Conservation (phyloP, 2,888 invertebrate genomes). For the Drosophila kuntzei region DNA sequence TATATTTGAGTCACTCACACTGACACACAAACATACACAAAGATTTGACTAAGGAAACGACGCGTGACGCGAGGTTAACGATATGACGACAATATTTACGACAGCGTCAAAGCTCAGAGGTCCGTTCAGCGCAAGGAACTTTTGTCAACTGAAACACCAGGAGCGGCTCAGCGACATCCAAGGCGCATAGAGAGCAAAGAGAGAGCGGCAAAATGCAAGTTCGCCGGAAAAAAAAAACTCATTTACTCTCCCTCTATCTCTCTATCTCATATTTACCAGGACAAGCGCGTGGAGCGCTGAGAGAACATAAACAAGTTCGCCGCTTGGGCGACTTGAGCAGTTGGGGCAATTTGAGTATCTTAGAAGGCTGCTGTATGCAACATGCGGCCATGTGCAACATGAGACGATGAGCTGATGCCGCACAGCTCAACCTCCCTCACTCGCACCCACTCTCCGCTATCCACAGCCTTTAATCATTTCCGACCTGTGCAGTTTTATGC, state of each 20-base stretch:
- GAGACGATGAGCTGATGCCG: slow-evolving; percentile 56
- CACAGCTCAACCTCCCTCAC: slow-evolving; percentile 3
- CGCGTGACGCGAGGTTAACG: slow-evolving; percentile 59
- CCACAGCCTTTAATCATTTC: slow-evolving; percentile 65
- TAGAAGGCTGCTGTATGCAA: slow-evolving; percentile 61
- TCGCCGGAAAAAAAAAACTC: slow-evolving; percentile 32
- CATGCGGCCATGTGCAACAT: slow-evolving; percentile 75
- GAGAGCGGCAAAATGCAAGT: slow-evolving; percentile 34
- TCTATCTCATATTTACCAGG: slow-evolving; percentile 25
- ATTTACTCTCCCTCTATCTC: slow-evolving; percentile 21
- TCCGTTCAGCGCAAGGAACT: slow-evolving; percentile 74
- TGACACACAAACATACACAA: slow-evolving; percentile 27
- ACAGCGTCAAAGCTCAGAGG: slow-evolving; percentile 39
- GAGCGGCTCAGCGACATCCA: slow-evolving; percentile 43
- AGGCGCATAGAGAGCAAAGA: slow-evolving; percentile 31
- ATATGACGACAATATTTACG: slow-evolving; percentile 48
- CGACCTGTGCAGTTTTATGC: slow-evolving; percentile 61
- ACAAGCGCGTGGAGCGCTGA: slow-evolving; percentile 34
- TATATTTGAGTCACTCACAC: slow-evolving; percentile 52
- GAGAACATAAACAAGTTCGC: slow-evolving; percentile 35
- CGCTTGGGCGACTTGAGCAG: slow-evolving; percentile 20
- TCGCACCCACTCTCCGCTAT: slow-evolving; percentile 1
- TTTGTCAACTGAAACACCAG: slow-evolving; percentile 71
- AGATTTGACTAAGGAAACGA: slow-evolving; percentile 58
- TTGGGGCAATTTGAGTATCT: slow-evolving; percentile 30